phyloP scores from a whole-genome alignment of 2,797 vertebrate species.

The Mastacembelus armatus region DNA sequence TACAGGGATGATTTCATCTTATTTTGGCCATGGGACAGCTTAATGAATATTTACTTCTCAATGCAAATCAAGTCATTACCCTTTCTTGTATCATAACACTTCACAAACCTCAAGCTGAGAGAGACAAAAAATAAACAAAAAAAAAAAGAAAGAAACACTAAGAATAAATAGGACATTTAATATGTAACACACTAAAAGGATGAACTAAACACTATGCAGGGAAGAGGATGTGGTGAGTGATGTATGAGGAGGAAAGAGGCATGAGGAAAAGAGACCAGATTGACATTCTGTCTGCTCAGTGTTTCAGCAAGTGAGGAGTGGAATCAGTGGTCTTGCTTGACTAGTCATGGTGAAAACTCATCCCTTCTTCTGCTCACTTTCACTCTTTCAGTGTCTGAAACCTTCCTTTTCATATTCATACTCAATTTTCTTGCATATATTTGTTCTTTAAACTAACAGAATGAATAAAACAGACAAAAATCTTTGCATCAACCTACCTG shows the following conservation, averaged over 20 bases:
- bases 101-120: neutral
- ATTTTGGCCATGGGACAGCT: neutral
- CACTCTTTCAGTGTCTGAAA: conserved; percentile 33
- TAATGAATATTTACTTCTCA: neutral
- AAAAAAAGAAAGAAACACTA: neutral
- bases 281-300: conserved; percentile 53
- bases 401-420: conserved; percentile 5
- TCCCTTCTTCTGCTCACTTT: conserved; percentile 8
- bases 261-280: conserved; percentile 17
- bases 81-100: neutral
- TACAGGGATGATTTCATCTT: too few relatives aligned
- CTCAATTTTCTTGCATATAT: neutral
- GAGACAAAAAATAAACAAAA: too few relatives aligned
- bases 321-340: conserved; percentile 63
- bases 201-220: conserved; percentile 5
- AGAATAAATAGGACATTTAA: conserved; percentile 14
- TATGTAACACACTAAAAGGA: conserved; percentile 15
- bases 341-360: conserved; percentile 41
- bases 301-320: conserved; percentile 44
- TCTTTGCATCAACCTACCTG: too few relatives aligned
- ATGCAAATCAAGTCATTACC: too few relatives aligned
- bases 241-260: conserved; percentile 19
- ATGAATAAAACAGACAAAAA: too few relatives aligned
- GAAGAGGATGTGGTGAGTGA: conserved; percentile 14
- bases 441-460: neutral